Evolutionary conservation across 2,113 vertebrate genomes (phyloP).

Genomic region (Stegostoma tigrinum): DNA sequence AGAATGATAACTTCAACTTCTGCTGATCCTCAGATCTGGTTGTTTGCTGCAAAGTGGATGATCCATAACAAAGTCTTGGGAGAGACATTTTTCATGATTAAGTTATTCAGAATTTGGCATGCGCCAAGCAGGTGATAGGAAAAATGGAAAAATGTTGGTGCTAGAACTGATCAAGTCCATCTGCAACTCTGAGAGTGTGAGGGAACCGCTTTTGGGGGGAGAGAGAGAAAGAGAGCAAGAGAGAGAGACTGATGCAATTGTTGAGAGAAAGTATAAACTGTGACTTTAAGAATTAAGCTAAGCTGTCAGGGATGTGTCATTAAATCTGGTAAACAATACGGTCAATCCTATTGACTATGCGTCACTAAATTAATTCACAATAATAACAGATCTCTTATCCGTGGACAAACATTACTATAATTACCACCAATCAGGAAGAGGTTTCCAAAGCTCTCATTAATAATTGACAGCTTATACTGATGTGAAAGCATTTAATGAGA

Average conservation of each 20-base stretch:
- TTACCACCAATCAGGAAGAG: neutral
- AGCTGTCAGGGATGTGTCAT: neutral
- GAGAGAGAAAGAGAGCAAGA: neutral
- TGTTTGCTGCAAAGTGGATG: neutral
- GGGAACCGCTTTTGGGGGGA: neutral
- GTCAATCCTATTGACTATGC: neutral
- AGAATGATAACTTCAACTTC: neutral
- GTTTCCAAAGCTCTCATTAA: neutral
- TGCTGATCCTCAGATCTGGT: neutral
- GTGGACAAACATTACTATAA: neutral
- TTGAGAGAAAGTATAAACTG: neutral
- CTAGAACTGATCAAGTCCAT: neutral
- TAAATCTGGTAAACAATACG: neutral
- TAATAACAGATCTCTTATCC: neutral
- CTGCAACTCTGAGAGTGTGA: neutral
- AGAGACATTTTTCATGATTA: neutral
- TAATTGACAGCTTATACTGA: slow-evolving; percentile 7
- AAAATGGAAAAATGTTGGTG: neutral
- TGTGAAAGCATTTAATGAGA: neutral
- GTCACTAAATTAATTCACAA: slow-evolving; percentile 13
- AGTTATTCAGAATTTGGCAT: neutral
- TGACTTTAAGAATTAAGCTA: neutral
- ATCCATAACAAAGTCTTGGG: neutral
- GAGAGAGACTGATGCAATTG: neutral
- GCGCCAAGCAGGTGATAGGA: neutral